Conservation (phyloP, 2,797 vertebrate genomes). For the Acropternis orthonyx region DNA sequence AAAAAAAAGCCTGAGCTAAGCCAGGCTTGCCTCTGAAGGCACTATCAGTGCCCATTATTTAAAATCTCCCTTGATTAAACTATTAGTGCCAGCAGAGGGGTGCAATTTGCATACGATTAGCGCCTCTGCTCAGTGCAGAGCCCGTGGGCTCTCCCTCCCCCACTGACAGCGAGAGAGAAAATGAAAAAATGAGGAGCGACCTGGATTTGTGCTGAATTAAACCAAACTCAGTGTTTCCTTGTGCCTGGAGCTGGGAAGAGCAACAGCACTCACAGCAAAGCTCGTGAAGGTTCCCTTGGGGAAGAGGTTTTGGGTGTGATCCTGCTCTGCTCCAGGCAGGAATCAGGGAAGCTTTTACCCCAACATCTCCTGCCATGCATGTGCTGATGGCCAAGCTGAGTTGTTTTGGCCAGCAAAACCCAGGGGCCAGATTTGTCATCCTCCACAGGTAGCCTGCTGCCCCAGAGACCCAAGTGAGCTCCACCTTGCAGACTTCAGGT, state of each 20-base stretch:
- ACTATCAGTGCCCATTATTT: constrained; percentile 40
- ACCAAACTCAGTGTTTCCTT: not conserved
- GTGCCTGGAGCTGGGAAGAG: not conserved
- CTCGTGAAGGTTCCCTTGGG: not conserved
- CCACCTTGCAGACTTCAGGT: not conserved
- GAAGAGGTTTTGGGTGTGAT: not conserved
- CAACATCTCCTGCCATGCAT: not conserved
- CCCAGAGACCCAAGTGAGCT: not conserved
- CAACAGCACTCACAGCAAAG: not conserved
- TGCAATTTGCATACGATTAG: constrained; percentile 59
- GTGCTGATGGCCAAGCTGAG: not conserved
- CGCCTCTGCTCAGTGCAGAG: not conserved
- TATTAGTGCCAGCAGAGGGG: constrained; percentile 37
- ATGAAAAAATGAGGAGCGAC: not conserved
- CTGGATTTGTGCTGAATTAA: constrained; percentile 4
- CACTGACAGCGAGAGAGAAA: not conserved
- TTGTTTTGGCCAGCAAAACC: not conserved
- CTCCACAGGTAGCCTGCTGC: not conserved
- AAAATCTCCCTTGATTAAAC: constrained; percentile 58
- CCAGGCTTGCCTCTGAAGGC: not conserved
- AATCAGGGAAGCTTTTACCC: not conserved
- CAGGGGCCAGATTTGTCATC: not conserved
- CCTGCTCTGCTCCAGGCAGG: not conserved
- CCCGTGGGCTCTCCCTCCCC: constrained; percentile 17
- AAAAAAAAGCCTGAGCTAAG: not conserved